Evolutionary conservation across 2,797 vertebrate species (phyloP), one percentile per base, ranked within the genome.

Genomic region (Agapornis canus): DNA sequence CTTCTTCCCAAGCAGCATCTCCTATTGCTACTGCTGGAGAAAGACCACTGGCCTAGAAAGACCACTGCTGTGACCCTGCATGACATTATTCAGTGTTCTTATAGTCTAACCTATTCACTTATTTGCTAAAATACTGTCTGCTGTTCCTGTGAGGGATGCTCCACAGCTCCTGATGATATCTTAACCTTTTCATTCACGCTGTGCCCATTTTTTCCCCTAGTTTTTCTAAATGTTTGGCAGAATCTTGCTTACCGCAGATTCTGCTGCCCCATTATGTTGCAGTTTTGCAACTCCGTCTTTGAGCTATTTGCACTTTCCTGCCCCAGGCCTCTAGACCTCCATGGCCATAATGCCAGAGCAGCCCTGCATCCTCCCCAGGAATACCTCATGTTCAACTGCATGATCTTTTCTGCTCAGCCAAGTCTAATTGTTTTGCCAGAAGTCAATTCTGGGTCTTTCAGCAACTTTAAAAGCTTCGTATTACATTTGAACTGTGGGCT

Each of bases 401-500:
- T 31, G 83, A 86, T 70, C 75, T 79, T 86, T 89, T 51, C 78
- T 72, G 22, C 59, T 92, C 54, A 79, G 60, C 9, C 45, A 89
- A 82, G 42, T 63, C 43, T 31, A 82, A 72, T 6, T 83, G 31
- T 65, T 94, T 54, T 35, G 63, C 59, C 63, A 84, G 59, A 93
- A 92, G 73, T 84, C 71, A 86, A 43, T 66, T 92, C 49, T 71
- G 37, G 13, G 45, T 92, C 84, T 94, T 93, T 65, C 73, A 95
- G 61, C 13, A 79, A 63, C 64, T 89, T 84, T 76, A 90, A 86
- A 86, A 91, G 89, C 59, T 79, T 86, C 79, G 66, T 66, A 64
- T 47, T 56, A 40, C 59, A 37, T 51, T 72, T 56, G 51, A 77
- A 79, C 40, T 40, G 27, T 13, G 56, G 35, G 31, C n/a, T 89